Evolutionary conservation across 2,888 invertebrate species (phyloP).

Genomic region (Pandemis cinnamomeana): DNA sequence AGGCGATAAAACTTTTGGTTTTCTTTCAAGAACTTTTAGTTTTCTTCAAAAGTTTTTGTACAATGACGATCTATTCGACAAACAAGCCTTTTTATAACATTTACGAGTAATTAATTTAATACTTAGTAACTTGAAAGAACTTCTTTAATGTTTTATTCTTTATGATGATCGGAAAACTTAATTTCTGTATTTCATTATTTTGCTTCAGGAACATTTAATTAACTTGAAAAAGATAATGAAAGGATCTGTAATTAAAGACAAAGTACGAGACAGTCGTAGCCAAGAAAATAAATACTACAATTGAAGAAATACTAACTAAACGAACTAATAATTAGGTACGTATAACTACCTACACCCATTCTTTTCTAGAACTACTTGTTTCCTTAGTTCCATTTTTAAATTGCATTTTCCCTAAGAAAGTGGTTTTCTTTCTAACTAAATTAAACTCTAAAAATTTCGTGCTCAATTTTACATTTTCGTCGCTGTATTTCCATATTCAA

Average conservation of each 20-base stretch:
- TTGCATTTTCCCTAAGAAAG: no score
- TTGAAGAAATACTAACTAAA: no score
- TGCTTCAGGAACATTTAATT: constrained; percentile 15
- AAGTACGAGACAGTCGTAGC: not conserved
- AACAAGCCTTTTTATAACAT: constrained; percentile 13
- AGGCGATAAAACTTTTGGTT: not conserved
- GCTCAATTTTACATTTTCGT: not conserved
- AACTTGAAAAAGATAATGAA: not conserved
- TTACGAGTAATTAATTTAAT: constrained; percentile 14
- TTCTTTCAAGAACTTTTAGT: not conserved
- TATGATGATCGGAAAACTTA: constrained; percentile 1
- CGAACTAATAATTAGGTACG: no score
- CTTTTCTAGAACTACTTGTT: no score
- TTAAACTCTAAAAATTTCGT: no score
- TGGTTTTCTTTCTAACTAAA: no score
- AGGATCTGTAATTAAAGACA: not conserved
- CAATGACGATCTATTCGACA: not conserved
- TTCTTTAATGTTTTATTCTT: constrained; percentile 7
- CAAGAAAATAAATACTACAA: no score
- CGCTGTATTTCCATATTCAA: not conserved
- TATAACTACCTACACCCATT: no score
- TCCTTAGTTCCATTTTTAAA: no score
- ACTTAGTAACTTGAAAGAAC: not conserved
- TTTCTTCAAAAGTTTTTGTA: not conserved
- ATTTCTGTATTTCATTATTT: constrained; percentile 1